These are phyloP conservation scores for Glyptemys insculpta DNA, from an alignment of 2,797 vertebrate genomes.

Conservation along the genomic window DNA sequence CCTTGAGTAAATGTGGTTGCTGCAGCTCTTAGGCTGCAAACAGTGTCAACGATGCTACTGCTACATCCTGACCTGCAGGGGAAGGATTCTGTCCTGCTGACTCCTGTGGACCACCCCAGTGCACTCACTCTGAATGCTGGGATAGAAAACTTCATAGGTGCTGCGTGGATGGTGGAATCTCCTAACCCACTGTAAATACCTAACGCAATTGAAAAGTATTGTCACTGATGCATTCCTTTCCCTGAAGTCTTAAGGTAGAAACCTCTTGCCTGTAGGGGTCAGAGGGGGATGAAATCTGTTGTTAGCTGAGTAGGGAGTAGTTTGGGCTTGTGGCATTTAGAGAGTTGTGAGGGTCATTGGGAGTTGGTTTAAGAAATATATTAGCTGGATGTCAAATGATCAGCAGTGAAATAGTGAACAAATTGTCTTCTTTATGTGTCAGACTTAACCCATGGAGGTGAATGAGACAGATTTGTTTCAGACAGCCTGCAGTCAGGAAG, in stretches of 20 bases:
- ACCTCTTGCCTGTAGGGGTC: not conserved
- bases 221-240: too few species aligned
- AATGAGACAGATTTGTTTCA: not conserved
- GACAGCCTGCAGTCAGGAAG: not conserved
- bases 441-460: not conserved
- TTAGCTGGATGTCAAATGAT: not conserved
- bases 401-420: not conserved
- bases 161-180: too few species aligned
- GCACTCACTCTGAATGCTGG: not conserved
- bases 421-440: not conserved
- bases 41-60: not conserved
- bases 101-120: not conserved
- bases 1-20: not conserved
- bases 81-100: not conserved
- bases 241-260: not conserved
- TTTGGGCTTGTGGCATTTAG: not conserved
- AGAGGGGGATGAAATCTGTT: not conserved
- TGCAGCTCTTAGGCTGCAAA: not conserved
- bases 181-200: too few species aligned
- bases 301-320: not conserved
- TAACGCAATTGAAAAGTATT: too few species aligned
- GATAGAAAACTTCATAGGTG: not conserved
- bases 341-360: not conserved
- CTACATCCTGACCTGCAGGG: not conserved
- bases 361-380: not conserved